phyloP scores from a whole-genome alignment of 2,888 invertebrate species.

The Ecliptopera silaceata region DNA sequence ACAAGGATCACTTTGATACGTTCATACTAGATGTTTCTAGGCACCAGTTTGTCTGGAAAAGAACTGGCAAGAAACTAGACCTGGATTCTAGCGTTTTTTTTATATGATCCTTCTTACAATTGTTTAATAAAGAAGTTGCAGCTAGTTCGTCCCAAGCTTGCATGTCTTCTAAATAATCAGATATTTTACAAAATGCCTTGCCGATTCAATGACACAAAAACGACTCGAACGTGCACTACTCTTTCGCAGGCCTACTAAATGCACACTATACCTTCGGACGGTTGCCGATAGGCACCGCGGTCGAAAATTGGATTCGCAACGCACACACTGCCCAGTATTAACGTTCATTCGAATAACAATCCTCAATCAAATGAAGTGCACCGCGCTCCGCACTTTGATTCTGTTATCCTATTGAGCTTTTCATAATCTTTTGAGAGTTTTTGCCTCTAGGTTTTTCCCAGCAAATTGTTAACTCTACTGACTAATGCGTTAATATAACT shows the following conservation, averaged over 20 bases:
- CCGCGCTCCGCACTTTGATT: constrained; percentile 20
- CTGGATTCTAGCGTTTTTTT: too few species aligned
- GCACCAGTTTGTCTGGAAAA: too few species aligned
- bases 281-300: constrained; percentile 38
- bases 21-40: too few species aligned
- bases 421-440: constrained; percentile 15
- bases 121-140: too few species aligned
- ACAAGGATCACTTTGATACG: too few species aligned
- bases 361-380: constrained; percentile 69
- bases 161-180: too few species aligned
- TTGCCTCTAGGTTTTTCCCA: background rate
- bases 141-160: too few species aligned
- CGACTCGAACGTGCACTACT: background rate
- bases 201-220: background rate
- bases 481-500: background rate
- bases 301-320: constrained; percentile 35
- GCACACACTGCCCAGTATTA: constrained; percentile 63
- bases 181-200: too few species aligned
- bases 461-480: background rate
- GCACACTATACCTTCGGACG: constrained; percentile 32
- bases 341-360: constrained; percentile 69
- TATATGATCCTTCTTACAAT: too few species aligned
- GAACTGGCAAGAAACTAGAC: too few species aligned
- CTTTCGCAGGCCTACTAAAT: background rate
- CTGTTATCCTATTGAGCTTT: constrained; percentile 19